Evolutionary conservation across 2,888 invertebrate species (phyloP).

Genomic region (Platerodrilus igneus): DNA sequence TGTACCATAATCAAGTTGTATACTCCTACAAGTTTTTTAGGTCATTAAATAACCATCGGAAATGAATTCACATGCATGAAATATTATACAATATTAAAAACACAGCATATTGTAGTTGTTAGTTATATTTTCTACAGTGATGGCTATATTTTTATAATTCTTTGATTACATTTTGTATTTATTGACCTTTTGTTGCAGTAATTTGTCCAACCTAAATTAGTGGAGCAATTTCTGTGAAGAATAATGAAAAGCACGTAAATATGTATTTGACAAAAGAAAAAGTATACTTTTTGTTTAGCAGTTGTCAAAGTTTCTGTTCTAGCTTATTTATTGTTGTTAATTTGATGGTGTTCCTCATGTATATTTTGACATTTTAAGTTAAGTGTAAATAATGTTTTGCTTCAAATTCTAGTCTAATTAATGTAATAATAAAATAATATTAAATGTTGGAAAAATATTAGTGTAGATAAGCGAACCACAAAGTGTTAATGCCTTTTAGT

Average conservation of each 20-base stretch:
- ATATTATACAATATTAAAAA: too few species aligned
- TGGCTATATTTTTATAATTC: background rate
- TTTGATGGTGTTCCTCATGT: constrained; percentile 23
- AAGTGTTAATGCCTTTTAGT: too few species aligned
- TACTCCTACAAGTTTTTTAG: too few species aligned
- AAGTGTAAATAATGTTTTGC: constrained; percentile 21
- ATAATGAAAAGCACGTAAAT: constrained; percentile 29
- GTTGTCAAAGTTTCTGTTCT: constrained; percentile 12
- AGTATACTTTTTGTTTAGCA: constrained; percentile 21
- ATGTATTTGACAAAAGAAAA: constrained; percentile 20
- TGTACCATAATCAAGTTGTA: too few species aligned
- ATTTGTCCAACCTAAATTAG: constrained; percentile 79
- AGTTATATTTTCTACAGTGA: too few species aligned
- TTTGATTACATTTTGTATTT: constrained; percentile 13
- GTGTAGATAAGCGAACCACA: too few species aligned
- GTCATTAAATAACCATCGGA: too few species aligned
- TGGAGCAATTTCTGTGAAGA: constrained; percentile 16
- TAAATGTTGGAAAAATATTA: constrained; percentile 18
- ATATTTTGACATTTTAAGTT: constrained; percentile 45
- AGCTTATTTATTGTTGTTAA: constrained; percentile 17
- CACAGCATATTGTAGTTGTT: too few species aligned
- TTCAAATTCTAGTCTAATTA: constrained; percentile 25
- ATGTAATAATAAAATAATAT: constrained; percentile 15
- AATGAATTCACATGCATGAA: too few species aligned
- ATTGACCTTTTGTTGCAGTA: constrained; percentile 52